phyloP scores from a whole-genome alignment of 2,113 vertebrate species.

The Hydropotes inermis region DNA sequence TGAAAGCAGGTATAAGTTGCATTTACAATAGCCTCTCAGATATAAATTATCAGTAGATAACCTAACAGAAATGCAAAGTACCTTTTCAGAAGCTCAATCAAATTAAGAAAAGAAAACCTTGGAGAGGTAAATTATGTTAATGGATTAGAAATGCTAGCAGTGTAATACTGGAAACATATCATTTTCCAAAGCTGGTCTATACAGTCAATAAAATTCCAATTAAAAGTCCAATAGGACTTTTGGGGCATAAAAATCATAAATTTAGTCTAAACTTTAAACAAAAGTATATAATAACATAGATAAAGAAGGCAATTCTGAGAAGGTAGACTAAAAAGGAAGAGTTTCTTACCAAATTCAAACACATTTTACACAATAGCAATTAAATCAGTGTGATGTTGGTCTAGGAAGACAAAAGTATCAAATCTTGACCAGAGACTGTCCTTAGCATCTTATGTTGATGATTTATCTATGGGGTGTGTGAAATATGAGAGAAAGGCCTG shows the following conservation, averaged over 20 bases:
- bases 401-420: background rate
- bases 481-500: background rate
- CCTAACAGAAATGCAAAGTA: background rate
- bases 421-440: background rate
- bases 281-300: background rate
- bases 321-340: background rate
- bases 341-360: background rate
- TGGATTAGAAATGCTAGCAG: background rate
- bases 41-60: background rate
- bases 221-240: background rate
- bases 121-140: background rate
- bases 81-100: background rate
- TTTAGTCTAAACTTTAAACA: background rate
- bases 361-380: background rate
- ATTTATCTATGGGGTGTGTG: background rate
- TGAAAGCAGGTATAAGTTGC: background rate
- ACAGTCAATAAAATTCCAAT: background rate
- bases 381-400: background rate
- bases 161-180: background rate
- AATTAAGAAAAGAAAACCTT: background rate
- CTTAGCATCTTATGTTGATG: background rate
- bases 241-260: background rate
- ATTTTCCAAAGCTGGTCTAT: background rate
- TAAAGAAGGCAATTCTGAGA: background rate
- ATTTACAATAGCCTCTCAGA: background rate